Evolutionary conservation across 2,888 invertebrate species (phyloP).

Genomic region (Ectemnius lituratus): DNA sequence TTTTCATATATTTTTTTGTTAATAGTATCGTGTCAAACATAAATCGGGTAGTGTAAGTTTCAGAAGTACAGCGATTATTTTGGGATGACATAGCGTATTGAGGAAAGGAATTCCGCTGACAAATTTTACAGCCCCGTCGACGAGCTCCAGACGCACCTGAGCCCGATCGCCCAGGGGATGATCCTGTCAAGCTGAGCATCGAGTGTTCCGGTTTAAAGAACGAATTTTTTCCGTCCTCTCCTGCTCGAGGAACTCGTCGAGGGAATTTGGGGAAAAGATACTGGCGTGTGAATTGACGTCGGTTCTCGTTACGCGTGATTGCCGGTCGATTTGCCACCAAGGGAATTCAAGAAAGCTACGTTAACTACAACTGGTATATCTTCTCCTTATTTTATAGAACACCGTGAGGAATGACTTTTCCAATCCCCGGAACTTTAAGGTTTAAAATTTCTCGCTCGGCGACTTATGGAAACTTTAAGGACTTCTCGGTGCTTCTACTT

Average conservation of each 20-base stretch:
- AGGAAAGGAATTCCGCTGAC: constrained; percentile 29
- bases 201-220: constrained; percentile 37
- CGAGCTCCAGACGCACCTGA: constrained; percentile 54
- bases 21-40: neutral
- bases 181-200: constrained; percentile 18
- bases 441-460: neutral
- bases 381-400: no score
- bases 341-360: no score
- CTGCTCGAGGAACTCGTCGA: neutral
- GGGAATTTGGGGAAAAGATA: constrained; percentile 33
- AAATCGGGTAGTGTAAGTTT: neutral
- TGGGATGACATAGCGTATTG: neutral
- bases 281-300: constrained; percentile 27
- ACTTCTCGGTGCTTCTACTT: no score
- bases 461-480: no score
- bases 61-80: neutral
- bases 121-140: constrained; percentile 52
- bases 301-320: constrained; percentile 2
- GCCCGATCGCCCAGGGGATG: constrained; percentile 39
- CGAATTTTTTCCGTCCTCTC: constrained; percentile 24
- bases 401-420: neutral
- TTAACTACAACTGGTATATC: no score
- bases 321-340: no score
- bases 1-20: neutral
- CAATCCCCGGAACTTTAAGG: neutral